These are phyloP conservation scores for Zoanthus gigantus DNA, from an alignment of 92 coral and sea anemone species.

Conservation along the genomic window DNA sequence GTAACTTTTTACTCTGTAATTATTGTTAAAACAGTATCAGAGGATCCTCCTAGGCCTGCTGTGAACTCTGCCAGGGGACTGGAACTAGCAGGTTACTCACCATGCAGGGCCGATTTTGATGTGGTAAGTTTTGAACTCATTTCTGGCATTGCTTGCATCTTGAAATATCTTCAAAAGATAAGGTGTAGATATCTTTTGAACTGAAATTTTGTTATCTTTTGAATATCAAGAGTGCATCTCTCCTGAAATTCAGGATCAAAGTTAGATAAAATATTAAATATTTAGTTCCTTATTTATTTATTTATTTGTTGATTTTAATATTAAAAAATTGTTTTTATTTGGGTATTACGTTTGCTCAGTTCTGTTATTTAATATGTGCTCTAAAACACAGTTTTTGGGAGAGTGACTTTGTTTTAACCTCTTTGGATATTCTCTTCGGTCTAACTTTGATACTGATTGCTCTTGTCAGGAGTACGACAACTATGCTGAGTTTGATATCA, in stretches of 20 bases:
- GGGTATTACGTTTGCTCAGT: no score
- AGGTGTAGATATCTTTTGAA: background rate
- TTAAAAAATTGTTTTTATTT: no score
- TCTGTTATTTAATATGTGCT: no score
- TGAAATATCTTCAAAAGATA: no score
- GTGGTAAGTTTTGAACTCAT: constrained; percentile 61
- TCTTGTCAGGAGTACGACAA: constrained; percentile 85
- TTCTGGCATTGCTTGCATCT: background rate
- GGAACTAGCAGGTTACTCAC: constrained; percentile 92
- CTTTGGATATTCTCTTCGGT: background rate
- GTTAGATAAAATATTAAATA: no score
- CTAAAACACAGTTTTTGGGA: no score
- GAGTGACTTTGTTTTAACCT: no score
- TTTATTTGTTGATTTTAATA: no score
- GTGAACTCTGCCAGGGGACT: constrained; percentile 77
- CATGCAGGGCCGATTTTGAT: constrained; percentile 96
- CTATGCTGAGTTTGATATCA: constrained; percentile 96
- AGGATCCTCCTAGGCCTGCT: constrained; percentile 96
- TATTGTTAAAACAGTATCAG: constrained; percentile 62
- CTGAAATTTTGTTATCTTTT: background rate
- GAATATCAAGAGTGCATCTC: no score
- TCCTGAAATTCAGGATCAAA: no score
- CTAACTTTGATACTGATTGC: background rate
- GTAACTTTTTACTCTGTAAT: background rate
- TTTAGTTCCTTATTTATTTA: no score